These are phyloP conservation scores for Diaprepes abbreviatus DNA, from an alignment of 2,888 invertebrate species.

Conservation along the genomic window DNA sequence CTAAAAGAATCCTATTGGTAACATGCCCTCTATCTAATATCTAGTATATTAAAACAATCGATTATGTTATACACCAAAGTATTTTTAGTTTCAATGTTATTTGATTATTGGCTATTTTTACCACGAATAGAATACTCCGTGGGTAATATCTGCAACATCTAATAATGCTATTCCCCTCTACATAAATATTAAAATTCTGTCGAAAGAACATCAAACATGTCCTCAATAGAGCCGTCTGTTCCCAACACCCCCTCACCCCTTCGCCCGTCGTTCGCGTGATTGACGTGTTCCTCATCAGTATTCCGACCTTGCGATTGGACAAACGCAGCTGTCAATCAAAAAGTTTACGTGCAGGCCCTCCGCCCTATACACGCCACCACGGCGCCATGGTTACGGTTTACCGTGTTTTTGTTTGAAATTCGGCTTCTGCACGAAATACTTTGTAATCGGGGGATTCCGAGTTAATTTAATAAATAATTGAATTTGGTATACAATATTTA, in stretches of 20 bases:
- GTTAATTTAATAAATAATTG: constrained; percentile 48
- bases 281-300: constrained; percentile 84
- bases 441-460: constrained; percentile 42
- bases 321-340: constrained; percentile 86
- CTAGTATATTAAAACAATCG: no score
- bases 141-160: neutral
- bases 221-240: constrained; percentile 43
- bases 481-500: constrained; percentile 29
- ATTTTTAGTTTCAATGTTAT: no score
- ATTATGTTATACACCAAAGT: no score
- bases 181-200: constrained; percentile 24
- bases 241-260: constrained; percentile 24
- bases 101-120: no score
- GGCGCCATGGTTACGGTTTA: constrained; percentile 49
- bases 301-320: constrained; percentile 83
- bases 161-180: neutral
- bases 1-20: no score
- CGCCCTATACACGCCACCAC: constrained; percentile 58
- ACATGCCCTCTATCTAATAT: no score
- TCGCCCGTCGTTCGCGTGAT: constrained; percentile 68
- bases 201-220: constrained; percentile 40
- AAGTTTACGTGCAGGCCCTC: constrained; percentile 67
- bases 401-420: constrained; percentile 50
- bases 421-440: constrained; percentile 46
- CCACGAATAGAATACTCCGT: neutral